Evolutionary conservation across 2,113 vertebrate species (phyloP), one percentile per base, ranked within the genome.

Genomic region (Epinephelus lanceolatus): DNA sequence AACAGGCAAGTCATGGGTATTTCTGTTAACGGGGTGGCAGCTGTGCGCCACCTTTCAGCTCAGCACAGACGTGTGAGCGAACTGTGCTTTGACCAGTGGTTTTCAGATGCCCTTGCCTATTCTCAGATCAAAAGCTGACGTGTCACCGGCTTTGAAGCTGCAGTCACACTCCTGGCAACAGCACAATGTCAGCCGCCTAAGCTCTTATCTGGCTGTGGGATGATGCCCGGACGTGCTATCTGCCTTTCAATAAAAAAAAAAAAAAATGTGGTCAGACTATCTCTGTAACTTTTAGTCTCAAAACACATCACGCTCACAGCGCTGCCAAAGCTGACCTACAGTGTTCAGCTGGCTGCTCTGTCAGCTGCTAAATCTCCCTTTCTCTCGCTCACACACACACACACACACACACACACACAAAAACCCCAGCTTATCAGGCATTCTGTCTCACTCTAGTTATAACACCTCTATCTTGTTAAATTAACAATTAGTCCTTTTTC

Each of bases 71-170:
- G 69, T 76, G 81, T 30, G 68, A 81, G 73, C 23, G 67, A 80
- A 40, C 77, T 75, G 76, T 66, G 73, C 76, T 84, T 83, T 69
- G 69, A 87, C 86, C 87, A 62, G 71, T 53, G 69, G 63, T 82
- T 88, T 80, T 80, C 78, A 57, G 77, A 89, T 49, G 86, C 56
- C 87, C 86, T 84, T 88, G 88, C 91, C 87, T 86, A 80, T 88
- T 67, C 87, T 74, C 75, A 74, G 85, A 92, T 92, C 89, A 92
- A 89, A 90, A 87, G 85, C 90, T 85, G 91, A 92, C 62, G 66
- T 87, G 89, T 87, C 81, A 15, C 66, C 63, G 49, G 85, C 89
- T 92, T 93, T 92, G 77, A 90, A 89, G 83, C 86, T 37, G 82
- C 71, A 72, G 86, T 84, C 85, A n/a, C 83, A 87, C 83, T 92